Percentiles rank a stretch among this genome's conserved stretches.
Conservation (phyloP, 2,797 vertebrate genomes). For the Sebastes oblongus region DNA sequence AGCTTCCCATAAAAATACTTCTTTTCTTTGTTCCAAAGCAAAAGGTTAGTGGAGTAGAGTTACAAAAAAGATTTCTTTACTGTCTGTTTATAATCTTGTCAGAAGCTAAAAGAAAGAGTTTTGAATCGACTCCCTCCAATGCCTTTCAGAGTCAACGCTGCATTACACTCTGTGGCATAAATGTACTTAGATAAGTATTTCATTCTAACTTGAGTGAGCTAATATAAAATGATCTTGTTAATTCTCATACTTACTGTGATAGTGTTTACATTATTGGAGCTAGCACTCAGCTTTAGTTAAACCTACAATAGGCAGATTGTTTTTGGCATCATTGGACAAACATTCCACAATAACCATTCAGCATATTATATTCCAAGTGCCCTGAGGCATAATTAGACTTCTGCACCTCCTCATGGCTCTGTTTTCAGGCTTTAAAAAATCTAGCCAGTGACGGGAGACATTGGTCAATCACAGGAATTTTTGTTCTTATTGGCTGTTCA, state of each 20-base stretch:
- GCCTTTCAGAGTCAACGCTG: not conserved
- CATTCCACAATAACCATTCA: too few species aligned
- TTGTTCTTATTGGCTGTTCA: too few species aligned
- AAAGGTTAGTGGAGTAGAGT: not conserved
- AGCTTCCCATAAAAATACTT: not conserved
- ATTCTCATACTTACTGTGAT: not conserved
- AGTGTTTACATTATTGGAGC: not conserved
- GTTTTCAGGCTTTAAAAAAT: too few species aligned
- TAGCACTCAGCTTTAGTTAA: too few species aligned
- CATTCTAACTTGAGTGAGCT: not conserved
- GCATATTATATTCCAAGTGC: too few species aligned
- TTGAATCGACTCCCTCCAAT: not conserved
- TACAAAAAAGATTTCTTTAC: not conserved
- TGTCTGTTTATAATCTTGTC: not conserved
- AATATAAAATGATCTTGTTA: not conserved
- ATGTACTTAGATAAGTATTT: not conserved
- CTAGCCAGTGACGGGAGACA: too few species aligned
- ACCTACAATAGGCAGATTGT: too few species aligned
- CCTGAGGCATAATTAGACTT: too few species aligned
- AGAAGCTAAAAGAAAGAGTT: not conserved
- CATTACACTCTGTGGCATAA: not conserved
- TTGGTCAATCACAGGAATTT: too few species aligned
- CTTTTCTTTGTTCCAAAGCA: not conserved
- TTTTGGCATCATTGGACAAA: too few species aligned
- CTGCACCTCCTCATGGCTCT: too few species aligned